These are phyloP conservation scores for Phortica magna DNA, from an alignment of 2,888 invertebrate genomes.

Conservation along the genomic window DNA sequence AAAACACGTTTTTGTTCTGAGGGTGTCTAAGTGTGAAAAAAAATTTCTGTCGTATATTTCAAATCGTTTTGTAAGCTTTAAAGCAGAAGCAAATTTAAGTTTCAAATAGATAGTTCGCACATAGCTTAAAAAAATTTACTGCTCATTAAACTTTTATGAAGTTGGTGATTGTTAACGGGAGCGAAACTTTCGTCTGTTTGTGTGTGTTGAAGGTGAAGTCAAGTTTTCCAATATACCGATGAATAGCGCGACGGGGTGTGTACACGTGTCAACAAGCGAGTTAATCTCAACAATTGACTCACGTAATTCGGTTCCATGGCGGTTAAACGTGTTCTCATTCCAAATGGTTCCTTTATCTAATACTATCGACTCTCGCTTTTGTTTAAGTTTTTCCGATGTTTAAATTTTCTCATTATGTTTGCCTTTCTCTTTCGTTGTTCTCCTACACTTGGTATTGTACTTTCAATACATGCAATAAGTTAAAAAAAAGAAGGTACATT, in stretches of 20 bases:
- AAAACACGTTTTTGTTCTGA: too few species aligned
- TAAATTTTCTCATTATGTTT: slow-evolving; percentile 45
- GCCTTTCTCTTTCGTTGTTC: not conserved
- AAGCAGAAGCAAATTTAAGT: not conserved
- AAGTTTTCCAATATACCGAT: slow-evolving; percentile 59
- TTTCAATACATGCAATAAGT: too few species aligned
- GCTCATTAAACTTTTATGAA: not conserved
- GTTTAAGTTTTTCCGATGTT: slow-evolving; percentile 61
- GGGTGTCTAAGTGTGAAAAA: too few species aligned
- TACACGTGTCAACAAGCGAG: not conserved
- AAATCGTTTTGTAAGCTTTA: not conserved
- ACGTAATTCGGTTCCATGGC: slow-evolving; percentile 55
- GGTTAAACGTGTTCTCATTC: slow-evolving; percentile 53
- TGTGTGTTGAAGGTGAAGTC: slow-evolving; percentile 57
- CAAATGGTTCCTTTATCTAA: slow-evolving; percentile 42
- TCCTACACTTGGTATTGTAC: not conserved
- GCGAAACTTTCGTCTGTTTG: not conserved
- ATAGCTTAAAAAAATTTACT: slow-evolving; percentile 13
- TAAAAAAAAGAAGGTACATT: too few species aligned
- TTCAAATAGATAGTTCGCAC: not conserved
- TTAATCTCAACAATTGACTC: slow-evolving; percentile 55
- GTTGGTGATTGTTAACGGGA: slow-evolving; percentile 10
- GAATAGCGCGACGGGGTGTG: not conserved
- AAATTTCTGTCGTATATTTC: too few species aligned
- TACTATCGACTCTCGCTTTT: slow-evolving; percentile 52